Evolutionary conservation across 2,797 vertebrate species (phyloP).

Genomic region (Sebastes matsubarae): DNA sequence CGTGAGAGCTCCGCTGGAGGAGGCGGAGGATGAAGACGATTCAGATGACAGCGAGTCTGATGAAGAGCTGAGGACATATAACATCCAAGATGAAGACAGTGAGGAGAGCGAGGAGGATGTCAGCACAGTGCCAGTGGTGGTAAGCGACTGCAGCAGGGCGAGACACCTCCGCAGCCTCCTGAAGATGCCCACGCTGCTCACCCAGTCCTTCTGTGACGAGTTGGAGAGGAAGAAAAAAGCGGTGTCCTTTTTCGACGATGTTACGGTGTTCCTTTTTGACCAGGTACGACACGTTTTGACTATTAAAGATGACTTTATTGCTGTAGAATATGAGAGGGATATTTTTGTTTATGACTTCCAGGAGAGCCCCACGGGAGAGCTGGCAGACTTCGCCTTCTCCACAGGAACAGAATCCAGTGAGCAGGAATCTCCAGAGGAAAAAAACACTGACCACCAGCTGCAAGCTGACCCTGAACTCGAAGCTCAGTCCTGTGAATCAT

Average conservation of each 20-base stretch:
- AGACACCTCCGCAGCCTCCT: constrained; percentile 92
- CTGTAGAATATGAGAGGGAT: not conserved
- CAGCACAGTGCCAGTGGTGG: constrained; percentile 88
- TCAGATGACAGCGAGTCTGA: constrained; percentile 96
- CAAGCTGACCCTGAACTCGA: constrained; percentile 46
- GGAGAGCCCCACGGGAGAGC: constrained; percentile 95
- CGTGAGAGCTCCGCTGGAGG: constrained; percentile 80
- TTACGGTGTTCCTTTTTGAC: constrained; percentile 98
- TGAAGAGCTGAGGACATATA: constrained; percentile 94
- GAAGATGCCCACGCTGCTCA: constrained; percentile 90
- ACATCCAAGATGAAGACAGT: constrained; percentile 93
- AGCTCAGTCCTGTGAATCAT: constrained; percentile 50
- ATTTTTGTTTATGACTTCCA: constrained; percentile 57
- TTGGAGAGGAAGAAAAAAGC: constrained; percentile 95
- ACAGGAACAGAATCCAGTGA: constrained; percentile 69
- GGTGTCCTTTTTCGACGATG: constrained; percentile 96
- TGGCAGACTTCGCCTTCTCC: constrained; percentile 87
- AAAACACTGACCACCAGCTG: constrained; percentile 27
- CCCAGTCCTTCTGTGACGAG: constrained; percentile 88
- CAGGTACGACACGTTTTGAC: constrained; percentile 83
- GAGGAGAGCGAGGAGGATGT: constrained; percentile 89
- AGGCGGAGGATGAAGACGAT: constrained; percentile 89
- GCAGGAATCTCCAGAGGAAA: constrained; percentile 54
- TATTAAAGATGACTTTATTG: not conserved
- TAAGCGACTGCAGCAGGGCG: constrained; percentile 89